A percentile compares a stretch with the other conserved stretches of the same genome.
These are phyloP conservation scores for Zapornia atra DNA, from an alignment of 2,113 vertebrate species.

Conservation along the genomic window DNA sequence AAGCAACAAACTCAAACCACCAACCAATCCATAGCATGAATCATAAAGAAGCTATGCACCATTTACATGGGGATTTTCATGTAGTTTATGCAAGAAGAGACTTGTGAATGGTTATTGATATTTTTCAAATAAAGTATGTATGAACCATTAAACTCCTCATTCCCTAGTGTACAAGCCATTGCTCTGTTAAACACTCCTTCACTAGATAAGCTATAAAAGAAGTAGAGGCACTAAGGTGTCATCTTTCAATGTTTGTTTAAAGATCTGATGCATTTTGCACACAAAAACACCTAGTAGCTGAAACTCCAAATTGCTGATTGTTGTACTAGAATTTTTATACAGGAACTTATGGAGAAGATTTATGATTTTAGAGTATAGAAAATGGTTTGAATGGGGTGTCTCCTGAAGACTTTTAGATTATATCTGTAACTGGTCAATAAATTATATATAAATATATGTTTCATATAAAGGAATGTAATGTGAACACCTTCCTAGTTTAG, in stretches of 20 bases:
- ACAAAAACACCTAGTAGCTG: background rate
- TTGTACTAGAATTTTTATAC: background rate
- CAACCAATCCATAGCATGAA: constrained; percentile 32
- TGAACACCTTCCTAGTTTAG: background rate
- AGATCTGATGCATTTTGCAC: constrained; percentile 39
- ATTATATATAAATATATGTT: background rate
- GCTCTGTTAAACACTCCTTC: constrained; percentile 61
- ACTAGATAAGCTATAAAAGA: constrained; percentile 59
- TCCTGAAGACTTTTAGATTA: background rate
- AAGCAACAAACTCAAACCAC: background rate
- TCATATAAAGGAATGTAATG: background rate
- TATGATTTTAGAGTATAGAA: background rate
- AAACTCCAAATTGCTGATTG: background rate
- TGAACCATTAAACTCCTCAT: constrained; percentile 77
- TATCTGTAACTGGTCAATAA: background rate
- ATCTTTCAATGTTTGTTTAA: constrained; percentile 56
- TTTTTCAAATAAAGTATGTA: constrained; percentile 78
- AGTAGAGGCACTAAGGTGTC: constrained; percentile 25
- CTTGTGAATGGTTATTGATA: constrained; percentile 77
- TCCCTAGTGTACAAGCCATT: constrained; percentile 62
- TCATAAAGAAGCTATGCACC: constrained; percentile 75
- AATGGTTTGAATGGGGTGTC: background rate
- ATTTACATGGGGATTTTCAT: constrained; percentile 75
- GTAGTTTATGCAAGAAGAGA: constrained; percentile 73
- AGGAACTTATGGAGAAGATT: background rate